phyloP scores from a whole-genome alignment of 2,113 vertebrate species.

The Apaloderma vittatum region DNA sequence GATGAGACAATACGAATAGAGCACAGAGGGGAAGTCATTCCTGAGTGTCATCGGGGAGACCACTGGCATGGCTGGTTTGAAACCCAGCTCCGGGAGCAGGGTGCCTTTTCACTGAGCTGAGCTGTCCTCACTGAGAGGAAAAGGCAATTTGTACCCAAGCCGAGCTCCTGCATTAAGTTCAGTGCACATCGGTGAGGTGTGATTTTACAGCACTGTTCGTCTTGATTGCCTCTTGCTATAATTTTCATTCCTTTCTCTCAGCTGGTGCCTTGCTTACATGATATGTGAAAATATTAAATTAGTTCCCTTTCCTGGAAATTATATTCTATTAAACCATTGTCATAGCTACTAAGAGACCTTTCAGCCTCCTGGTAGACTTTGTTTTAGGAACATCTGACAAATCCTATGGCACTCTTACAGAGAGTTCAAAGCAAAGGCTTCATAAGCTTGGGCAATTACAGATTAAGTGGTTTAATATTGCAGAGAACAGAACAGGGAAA shows the following conservation, averaged over 20 bases:
- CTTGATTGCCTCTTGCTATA: conserved; percentile 64
- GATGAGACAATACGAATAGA: not conserved
- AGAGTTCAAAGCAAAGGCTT: conserved; percentile 57
- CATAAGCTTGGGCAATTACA: conserved; percentile 68
- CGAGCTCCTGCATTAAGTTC: not conserved
- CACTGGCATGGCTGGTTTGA: not conserved
- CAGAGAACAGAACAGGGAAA: conserved; percentile 41
- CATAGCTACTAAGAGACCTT: conserved; percentile 72
- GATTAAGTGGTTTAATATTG: conserved; percentile 77
- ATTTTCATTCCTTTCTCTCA: conserved; percentile 66
- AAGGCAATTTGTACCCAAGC: not conserved
- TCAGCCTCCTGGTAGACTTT: conserved; percentile 68
- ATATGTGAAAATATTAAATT: conserved; percentile 80
- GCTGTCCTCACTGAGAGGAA: not conserved
- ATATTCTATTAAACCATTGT: conserved; percentile 77
- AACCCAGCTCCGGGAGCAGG: not conserved
- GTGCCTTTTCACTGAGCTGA: not conserved
- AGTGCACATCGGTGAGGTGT: not conserved
- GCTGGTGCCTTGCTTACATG: conserved; percentile 73
- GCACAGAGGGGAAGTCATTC: not conserved
- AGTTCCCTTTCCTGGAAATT: conserved; percentile 81
- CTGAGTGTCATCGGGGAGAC: not conserved
- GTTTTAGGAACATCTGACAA: conserved; percentile 79
- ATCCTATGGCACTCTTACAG: conserved; percentile 35
- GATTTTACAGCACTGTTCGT: conserved; percentile 19